Percentiles rank a stretch among this genome's conserved stretches.
These are phyloP conservation scores for Cyphomyrmex costatus DNA, from an alignment of 1,140 invertebrate genomes.

Conservation along the genomic window DNA sequence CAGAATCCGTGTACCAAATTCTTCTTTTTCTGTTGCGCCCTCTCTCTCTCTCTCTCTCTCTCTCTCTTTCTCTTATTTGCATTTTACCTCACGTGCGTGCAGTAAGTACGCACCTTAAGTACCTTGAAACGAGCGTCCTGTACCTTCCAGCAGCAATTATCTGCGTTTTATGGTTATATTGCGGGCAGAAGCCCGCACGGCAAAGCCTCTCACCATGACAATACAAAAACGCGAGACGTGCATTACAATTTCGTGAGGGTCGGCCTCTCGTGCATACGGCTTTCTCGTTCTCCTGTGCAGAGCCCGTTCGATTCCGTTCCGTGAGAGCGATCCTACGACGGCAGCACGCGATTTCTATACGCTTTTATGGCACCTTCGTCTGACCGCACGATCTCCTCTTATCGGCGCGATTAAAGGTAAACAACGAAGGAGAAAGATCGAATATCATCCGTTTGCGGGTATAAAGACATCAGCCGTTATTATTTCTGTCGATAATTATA, in stretches of 20 bases:
- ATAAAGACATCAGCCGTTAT: slow-evolving; percentile 9
- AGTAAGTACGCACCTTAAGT: slow-evolving; percentile 33
- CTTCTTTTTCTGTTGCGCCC: background rate
- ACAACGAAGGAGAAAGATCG: background rate
- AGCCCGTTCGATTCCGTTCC: background rate
- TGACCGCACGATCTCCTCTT: slow-evolving; percentile 64
- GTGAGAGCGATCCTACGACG: slow-evolving; percentile 45
- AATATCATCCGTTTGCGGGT: background rate
- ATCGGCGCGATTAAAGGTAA: slow-evolving; percentile 15
- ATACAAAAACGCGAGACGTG: slow-evolving; percentile 76
- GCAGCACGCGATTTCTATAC: slow-evolving; percentile 77
- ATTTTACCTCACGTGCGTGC: slow-evolving; percentile 63
- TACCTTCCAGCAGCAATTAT: slow-evolving; percentile 83
- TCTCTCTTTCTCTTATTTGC: slow-evolving; percentile 25
- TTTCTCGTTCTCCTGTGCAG: slow-evolving; percentile 36
- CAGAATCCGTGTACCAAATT: slow-evolving; percentile 12
- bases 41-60: slow-evolving; percentile 4
- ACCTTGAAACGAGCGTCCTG: slow-evolving; percentile 71
- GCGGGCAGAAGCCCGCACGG: slow-evolving; percentile 80
- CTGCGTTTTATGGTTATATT: slow-evolving; percentile 86
- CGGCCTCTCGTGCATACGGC: slow-evolving; percentile 26
- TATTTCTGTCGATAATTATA: background rate
- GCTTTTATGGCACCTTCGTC: slow-evolving; percentile 69
- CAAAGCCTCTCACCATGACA: slow-evolving; percentile 70
- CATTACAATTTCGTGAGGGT: slow-evolving; percentile 78